Conservation (phyloP, 2,113 vertebrate species). For the Origma solitaria region DNA sequence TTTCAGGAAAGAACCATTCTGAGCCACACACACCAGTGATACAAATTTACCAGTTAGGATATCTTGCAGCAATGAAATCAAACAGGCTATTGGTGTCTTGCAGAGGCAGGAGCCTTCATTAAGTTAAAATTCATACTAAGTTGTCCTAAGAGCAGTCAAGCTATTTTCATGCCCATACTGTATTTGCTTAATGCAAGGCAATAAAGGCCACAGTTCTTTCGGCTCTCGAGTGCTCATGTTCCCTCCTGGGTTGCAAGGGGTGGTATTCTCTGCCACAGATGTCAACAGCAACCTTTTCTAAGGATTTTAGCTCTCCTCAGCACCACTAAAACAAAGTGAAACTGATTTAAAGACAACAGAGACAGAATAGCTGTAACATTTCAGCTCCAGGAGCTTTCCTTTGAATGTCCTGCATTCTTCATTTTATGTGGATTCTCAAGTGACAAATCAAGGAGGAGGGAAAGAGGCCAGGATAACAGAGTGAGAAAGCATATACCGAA, state of each 20-base stretch:
- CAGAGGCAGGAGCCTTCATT: background rate
- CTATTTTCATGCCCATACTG: background rate
- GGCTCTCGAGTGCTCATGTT: background rate
- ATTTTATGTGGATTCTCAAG: slow-evolving; percentile 31
- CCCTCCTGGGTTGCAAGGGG: background rate
- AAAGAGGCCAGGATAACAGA: background rate
- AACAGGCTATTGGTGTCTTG: background rate
- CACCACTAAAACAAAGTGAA: background rate
- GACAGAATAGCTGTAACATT: slow-evolving; percentile 8
- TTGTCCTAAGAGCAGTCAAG: background rate
- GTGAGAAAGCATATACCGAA: background rate
- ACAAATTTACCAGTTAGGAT: background rate
- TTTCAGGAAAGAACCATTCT: background rate
- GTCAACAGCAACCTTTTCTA: background rate
- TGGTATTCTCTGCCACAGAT: background rate
- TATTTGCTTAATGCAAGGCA: background rate
- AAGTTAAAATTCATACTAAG: background rate
- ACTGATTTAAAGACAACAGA: background rate
- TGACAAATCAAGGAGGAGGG: background rate
- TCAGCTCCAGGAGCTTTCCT: slow-evolving; percentile 7
- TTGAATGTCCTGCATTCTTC: background rate
- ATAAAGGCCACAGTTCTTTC: background rate
- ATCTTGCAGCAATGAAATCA: background rate
- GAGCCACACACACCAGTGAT: background rate
- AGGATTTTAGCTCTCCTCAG: background rate